Evolutionary conservation across 2,113 vertebrate species (phyloP), one percentile per base, ranked within the genome.

Genomic region (Apaloderma vittatum): DNA sequence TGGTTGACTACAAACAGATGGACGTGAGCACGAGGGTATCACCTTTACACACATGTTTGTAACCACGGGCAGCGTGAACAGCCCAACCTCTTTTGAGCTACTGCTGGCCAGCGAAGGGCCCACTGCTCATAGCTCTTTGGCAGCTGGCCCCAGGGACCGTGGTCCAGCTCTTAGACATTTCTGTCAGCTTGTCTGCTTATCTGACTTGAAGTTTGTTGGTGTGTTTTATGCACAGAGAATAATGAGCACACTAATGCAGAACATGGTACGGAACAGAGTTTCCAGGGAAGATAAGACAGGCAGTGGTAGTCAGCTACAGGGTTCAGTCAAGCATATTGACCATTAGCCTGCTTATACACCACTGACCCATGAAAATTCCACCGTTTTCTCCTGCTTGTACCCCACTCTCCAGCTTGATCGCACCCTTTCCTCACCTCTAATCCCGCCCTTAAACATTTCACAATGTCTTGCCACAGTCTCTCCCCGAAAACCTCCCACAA

Each of bases 41-140:
- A 19, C 26, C 49, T 81, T 67, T 54, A 29, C 16, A 73, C 48
- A 36, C 22, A 37, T 15, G 65, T 72, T 2, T 6, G 2, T 52
- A 58, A 68, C 55, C 15, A 45, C 2, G 5, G n/a, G 32, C 22
- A 16, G 20, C 0, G 0, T 27, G 17, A 89, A 48, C 27, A n/a
- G 16, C 51, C 6, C 29, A 48, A 4, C 30, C 27, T 58, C 74
- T 76, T 63, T 11, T 43, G n/a, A 68, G 15, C 43, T 58, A 2
- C 8, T 45, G 19, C 45, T 73, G 30, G 5, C 26, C 37, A n/a
- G 24, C 58, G n/a, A 57, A 62, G 57, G 58, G 10, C 29, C 43
- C 11, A 8, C 34, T 76, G 18, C 21, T 72, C 22, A 10, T 11
- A 26, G 52, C 11, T 67, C 4, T 76, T 29, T 67, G 40, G 8